Conservation (phyloP, 2,888 invertebrate species). For the Apotomis turbidana region DNA sequence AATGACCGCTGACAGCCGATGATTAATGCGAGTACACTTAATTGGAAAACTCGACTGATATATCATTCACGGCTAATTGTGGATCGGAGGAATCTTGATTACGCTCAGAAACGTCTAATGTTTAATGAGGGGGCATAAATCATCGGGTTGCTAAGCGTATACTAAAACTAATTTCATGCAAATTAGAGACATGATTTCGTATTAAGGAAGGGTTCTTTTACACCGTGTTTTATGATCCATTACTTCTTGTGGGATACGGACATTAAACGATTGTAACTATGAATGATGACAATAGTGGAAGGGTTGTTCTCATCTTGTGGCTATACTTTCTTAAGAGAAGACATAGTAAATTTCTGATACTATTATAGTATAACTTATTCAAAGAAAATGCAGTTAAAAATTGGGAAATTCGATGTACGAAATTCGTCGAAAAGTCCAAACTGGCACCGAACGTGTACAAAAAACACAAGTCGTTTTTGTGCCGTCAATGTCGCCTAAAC, state of each 20-base stretch:
- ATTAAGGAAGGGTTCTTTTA: not conserved
- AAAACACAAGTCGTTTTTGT: constrained; percentile 4
- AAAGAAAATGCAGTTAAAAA: too few species aligned
- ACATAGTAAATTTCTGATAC: too few species aligned
- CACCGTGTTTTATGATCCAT: not conserved
- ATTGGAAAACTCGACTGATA: constrained; percentile 57
- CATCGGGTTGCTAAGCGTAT: constrained; percentile 43
- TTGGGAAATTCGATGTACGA: not conserved
- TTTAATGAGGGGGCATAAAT: constrained; percentile 43
- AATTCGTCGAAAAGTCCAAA: not conserved
- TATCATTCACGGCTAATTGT: constrained; percentile 46
- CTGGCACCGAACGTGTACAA: not conserved
- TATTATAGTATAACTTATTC: too few species aligned
- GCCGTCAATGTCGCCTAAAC: constrained; percentile 15
- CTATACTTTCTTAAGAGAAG: too few species aligned
- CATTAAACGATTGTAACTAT: not conserved
- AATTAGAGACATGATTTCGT: not conserved
- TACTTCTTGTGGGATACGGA: not conserved
- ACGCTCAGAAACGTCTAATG: constrained; percentile 53
- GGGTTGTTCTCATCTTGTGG: too few species aligned
- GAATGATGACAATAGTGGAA: too few species aligned
- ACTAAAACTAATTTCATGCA: constrained; percentile 25
- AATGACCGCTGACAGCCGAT: constrained; percentile 54
- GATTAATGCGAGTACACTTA: constrained; percentile 60
- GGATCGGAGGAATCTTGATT: constrained; percentile 52